A percentile compares a stretch with the other conserved stretches of the same genome.
Conservation (phyloP, 2,113 vertebrate genomes). For the Aleadryas rufinucha region DNA sequence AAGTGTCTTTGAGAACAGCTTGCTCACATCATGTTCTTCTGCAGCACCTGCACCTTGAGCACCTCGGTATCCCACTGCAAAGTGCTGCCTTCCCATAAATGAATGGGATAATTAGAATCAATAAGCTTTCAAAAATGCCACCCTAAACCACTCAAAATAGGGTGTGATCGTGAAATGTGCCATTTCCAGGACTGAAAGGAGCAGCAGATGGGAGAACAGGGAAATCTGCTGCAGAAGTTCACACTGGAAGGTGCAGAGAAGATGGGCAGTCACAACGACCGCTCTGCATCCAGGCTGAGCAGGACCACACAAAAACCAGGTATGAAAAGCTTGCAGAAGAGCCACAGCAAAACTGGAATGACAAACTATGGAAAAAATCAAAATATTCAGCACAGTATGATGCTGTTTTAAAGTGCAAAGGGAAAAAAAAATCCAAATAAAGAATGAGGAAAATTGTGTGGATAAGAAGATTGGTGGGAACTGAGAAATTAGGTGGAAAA, state of each 20-base stretch:
- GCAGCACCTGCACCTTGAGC: not conserved
- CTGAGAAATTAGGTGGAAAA: not conserved
- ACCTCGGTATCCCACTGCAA: not conserved
- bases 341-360: not conserved
- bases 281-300: not conserved
- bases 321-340: not conserved
- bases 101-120: not conserved
- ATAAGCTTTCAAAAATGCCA: not conserved
- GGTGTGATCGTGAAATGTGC: not conserved
- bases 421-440: not conserved
- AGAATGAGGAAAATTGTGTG: not conserved
- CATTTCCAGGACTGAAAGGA: not conserved
- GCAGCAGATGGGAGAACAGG: not conserved
- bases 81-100: accelerated
- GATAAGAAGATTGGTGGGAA: not conserved
- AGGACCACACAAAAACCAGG: not conserved
- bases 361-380: not conserved
- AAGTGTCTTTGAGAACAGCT: not conserved
- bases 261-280: not conserved
- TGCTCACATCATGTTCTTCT: not conserved
- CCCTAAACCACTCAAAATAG: not conserved
- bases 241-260: not conserved
- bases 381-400: not conserved
- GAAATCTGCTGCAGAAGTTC: not conserved
- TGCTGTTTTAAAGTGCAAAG: not conserved